phyloP scores from a whole-genome alignment of 2,113 vertebrate species.

The Porphyrio hochstetteri region DNA sequence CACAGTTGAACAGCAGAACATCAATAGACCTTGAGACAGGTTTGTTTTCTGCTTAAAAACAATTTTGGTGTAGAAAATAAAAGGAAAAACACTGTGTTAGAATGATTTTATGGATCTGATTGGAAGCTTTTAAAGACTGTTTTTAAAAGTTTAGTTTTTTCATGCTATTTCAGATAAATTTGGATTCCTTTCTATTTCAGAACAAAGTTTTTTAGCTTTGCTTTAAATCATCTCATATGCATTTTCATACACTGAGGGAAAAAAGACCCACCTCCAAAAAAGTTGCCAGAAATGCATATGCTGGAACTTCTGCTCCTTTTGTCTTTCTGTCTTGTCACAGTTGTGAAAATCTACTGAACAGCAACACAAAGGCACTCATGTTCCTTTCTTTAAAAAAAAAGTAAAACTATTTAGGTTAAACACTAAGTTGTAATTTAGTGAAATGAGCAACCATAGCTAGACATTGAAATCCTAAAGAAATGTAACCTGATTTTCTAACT shows the following conservation, averaged over 20 bases:
- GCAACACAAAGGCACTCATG: neutral
- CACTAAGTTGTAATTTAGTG: neutral
- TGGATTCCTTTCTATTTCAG: neutral
- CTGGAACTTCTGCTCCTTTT: neutral
- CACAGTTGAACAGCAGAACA: neutral
- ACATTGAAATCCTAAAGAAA: neutral
- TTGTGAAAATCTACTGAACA: neutral
- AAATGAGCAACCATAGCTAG: neutral
- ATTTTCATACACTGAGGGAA: neutral
- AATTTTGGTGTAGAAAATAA: neutral
- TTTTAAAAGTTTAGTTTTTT: neutral
- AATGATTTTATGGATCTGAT: neutral
- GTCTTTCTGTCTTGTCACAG: neutral
- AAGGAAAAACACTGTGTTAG: neutral
- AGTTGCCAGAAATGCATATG: neutral
- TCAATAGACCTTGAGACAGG: neutral
- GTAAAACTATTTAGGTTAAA: neutral
- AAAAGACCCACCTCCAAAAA: neutral
- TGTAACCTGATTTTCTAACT: neutral
- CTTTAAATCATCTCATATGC: neutral
- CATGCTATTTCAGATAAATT: neutral
- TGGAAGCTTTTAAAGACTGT: neutral
- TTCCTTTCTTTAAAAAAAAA: neutral
- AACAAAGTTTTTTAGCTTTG: neutral
- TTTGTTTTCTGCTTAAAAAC: neutral